These are phyloP conservation scores for Prionace glauca DNA, from an alignment of 2,797 vertebrate genomes.

Conservation along the genomic window DNA sequence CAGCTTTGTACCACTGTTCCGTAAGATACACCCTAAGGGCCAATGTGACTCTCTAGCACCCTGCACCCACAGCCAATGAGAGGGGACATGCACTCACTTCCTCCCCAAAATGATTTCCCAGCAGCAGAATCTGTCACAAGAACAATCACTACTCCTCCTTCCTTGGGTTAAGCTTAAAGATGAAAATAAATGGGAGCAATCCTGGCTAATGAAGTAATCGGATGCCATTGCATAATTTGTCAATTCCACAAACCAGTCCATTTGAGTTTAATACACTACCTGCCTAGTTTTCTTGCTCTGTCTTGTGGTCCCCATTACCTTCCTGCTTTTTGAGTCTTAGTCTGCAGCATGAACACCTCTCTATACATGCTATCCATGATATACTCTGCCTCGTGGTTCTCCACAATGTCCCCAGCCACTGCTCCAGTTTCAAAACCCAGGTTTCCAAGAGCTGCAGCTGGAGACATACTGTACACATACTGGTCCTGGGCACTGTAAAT, in stretches of 20 bases:
- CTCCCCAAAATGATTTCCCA: background rate
- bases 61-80: background rate
- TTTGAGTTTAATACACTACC: background rate
- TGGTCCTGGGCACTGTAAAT: no score
- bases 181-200: background rate
- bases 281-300: no score
- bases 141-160: background rate
- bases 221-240: background rate
- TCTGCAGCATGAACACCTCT: no score
- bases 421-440: no score
- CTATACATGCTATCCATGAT: no score
- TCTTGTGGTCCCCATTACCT: no score
- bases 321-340: no score
- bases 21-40: background rate
- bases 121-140: background rate
- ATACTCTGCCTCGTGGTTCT: no score
- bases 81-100: background rate
- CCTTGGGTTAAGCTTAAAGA: background rate
- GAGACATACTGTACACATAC: no score
- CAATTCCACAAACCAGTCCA: background rate
- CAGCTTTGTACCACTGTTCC: background rate
- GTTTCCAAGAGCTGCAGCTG: no score
- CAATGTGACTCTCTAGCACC: background rate
- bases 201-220: background rate
- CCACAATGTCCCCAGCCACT: no score